Percentiles rank a stretch among this genome's conserved stretches.
Conservation (phyloP, 37 sponge, comb jelly and placozoan species). For the Corticium candelabrum region DNA sequence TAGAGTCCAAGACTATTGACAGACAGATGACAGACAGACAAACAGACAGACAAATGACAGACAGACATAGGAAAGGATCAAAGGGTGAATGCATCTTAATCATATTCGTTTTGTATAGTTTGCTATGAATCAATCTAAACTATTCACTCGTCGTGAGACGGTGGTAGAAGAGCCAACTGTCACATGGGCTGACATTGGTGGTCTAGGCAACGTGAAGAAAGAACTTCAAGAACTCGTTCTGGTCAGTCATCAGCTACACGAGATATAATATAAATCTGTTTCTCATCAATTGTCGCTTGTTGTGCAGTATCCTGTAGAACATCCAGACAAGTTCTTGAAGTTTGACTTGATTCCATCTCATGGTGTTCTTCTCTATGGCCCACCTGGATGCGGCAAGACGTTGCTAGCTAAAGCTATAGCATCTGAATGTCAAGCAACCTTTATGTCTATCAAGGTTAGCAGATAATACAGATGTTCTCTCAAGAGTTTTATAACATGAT, state of each 20-base stretch:
- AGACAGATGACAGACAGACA: no score
- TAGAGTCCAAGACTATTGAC: no score
- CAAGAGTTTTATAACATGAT: no score
- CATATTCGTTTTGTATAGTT: conserved; percentile 39
- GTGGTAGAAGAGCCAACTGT: conserved; percentile 95
- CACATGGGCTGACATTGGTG: conserved; percentile 95
- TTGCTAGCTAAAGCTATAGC: conserved; percentile 99
- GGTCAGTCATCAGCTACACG: conserved; percentile 24
- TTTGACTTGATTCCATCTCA: conserved; percentile 99
- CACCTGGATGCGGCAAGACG: conserved; percentile 99
- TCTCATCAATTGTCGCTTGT: not conserved
- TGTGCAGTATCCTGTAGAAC: conserved; percentile 90
- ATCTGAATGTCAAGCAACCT: conserved; percentile 98
- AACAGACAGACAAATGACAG: no score
- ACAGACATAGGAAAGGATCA: no score
- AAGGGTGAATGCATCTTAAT: not conserved
- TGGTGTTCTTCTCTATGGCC: conserved; percentile 93
- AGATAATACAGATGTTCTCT: not conserved
- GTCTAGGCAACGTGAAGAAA: conserved; percentile 87
- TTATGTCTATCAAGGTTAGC: conserved; percentile 95
- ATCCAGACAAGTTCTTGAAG: conserved; percentile 98
- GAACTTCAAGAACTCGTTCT: conserved; percentile 97
- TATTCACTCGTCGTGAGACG: conserved; percentile 94
- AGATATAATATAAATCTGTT: not conserved
- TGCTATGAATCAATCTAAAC: conserved; percentile 92